Percentiles rank a stretch among this genome's conserved stretches.
Conservation (phyloP, 2,888 invertebrate species). For the Pyrrhosoma nymphula region DNA sequence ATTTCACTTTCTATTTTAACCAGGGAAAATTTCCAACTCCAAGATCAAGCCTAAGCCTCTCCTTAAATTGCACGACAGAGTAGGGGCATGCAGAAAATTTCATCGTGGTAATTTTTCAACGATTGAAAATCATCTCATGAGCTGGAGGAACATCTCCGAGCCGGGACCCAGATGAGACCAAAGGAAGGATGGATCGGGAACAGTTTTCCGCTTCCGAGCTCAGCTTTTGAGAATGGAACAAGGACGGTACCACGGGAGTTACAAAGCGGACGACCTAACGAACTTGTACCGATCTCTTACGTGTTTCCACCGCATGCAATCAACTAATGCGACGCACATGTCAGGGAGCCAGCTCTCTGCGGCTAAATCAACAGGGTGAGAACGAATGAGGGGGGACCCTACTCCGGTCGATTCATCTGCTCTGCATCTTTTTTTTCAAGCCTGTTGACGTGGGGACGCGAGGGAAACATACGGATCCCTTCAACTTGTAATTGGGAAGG, state of each 20-base stretch:
- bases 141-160: too few species aligned
- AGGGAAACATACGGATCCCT: neutral
- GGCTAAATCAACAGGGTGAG: neutral
- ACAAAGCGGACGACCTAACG: neutral
- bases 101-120: too few species aligned
- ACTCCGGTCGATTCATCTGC: neutral
- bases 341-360: neutral
- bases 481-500: neutral
- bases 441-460: neutral
- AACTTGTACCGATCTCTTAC: neutral
- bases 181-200: too few species aligned
- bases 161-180: too few species aligned
- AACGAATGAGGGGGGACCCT: neutral
- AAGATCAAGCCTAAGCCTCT: too few species aligned
- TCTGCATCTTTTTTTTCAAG: neutral
- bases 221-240: neutral
- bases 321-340: neutral
- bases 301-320: neutral
- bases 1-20: too few species aligned
- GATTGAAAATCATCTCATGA: too few species aligned
- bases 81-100: too few species aligned
- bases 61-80: too few species aligned
- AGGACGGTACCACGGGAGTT: neutral
- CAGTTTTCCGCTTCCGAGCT: neutral
- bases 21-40: too few species aligned